These are phyloP conservation scores for Muricea muricata DNA, from an alignment of 92 coral and sea anemone species.

Conservation along the genomic window DNA sequence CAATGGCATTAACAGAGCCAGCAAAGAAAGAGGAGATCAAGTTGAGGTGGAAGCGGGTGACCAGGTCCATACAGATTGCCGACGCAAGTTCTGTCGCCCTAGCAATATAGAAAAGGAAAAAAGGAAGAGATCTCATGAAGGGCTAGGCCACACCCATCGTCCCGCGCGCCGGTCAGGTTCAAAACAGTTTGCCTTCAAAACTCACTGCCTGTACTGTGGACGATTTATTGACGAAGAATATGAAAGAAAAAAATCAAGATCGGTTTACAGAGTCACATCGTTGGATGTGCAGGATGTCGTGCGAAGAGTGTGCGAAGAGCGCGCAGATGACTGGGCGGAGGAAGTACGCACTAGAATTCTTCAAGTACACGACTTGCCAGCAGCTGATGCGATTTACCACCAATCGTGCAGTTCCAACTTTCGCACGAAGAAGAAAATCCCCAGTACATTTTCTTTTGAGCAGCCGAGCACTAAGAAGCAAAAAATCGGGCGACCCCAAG, in stretches of 20 bases:
- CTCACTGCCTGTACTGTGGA: too few relatives aligned
- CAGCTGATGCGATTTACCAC: conserved; percentile 63
- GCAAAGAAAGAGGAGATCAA: too few relatives aligned
- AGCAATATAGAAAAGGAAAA: too few relatives aligned
- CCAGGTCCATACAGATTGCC: too few relatives aligned
- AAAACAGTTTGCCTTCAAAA: too few relatives aligned
- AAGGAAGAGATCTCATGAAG: too few relatives aligned
- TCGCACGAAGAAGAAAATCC: conserved; percentile 49
- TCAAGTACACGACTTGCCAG: conserved; percentile 53
- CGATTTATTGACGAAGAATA: too few relatives aligned
- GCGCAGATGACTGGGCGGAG: conserved; percentile 53
- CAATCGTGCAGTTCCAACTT: conserved; percentile 59
- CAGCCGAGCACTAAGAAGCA: background rate
- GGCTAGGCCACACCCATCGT: too few relatives aligned
- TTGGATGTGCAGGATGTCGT: conserved; percentile 36
- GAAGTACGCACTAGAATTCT: conserved; percentile 31
- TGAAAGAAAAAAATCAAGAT: background rate
- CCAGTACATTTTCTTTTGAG: background rate
- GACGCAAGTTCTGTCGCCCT: too few relatives aligned
- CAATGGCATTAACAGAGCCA: too few relatives aligned
- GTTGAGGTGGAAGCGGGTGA: too few relatives aligned
- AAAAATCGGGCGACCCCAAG: conserved; percentile 48
- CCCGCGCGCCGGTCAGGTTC: too few relatives aligned
- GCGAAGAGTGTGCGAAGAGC: conserved; percentile 26
- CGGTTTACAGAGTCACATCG: conserved; percentile 40